A percentile compares a stretch with the other conserved stretches of the same genome.
Evolutionary conservation across 1,140 invertebrate species (phyloP).

Genomic region (Drosophila albomicans): DNA sequence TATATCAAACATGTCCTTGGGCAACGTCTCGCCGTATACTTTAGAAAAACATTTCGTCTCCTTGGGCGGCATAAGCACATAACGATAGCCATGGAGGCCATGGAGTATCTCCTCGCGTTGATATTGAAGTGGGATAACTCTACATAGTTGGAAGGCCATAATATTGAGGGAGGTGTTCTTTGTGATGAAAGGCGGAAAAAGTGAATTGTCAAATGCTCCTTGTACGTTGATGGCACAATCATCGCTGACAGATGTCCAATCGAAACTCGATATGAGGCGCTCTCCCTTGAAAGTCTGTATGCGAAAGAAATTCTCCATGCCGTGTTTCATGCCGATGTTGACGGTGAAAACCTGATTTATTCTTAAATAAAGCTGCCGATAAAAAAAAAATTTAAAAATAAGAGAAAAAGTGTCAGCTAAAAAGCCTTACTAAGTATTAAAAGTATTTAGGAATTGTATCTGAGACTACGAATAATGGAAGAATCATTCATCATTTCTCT

Average conservation of each 20-base stretch:
- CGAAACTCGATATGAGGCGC: constrained; percentile 84
- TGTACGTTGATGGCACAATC: constrained; percentile 55
- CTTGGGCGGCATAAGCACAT: constrained; percentile 39
- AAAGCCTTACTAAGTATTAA: too few species aligned
- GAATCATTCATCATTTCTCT: too few species aligned
- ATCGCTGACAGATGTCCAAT: constrained; percentile 62
- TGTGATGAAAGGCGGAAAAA: constrained; percentile 63
- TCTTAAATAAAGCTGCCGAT: too few species aligned
- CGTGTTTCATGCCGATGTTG: constrained; percentile 86
- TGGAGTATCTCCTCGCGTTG: constrained; percentile 35
- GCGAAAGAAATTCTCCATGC: constrained; percentile 87
- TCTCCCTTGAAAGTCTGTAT: constrained; percentile 75
- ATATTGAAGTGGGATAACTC: constrained; percentile 58
- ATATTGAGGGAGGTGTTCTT: constrained; percentile 52
- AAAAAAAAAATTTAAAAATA: too few species aligned
- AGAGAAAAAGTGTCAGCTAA: too few species aligned
- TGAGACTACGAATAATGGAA: too few species aligned
- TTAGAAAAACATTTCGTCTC: constrained; percentile 52
- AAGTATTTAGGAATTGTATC: too few species aligned
- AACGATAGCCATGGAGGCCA: constrained; percentile 56
- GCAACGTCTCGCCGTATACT: constrained; percentile 69
- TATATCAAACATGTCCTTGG: constrained; percentile 86
- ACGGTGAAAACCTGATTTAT: constrained; percentile 69
- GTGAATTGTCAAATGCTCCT: constrained; percentile 58
- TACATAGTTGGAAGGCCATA: constrained; percentile 68